Percentiles rank a stretch among this genome's conserved stretches.
Evolutionary conservation across 2,888 invertebrate species (phyloP).

Genomic region (Ochlodes sylvanus): DNA sequence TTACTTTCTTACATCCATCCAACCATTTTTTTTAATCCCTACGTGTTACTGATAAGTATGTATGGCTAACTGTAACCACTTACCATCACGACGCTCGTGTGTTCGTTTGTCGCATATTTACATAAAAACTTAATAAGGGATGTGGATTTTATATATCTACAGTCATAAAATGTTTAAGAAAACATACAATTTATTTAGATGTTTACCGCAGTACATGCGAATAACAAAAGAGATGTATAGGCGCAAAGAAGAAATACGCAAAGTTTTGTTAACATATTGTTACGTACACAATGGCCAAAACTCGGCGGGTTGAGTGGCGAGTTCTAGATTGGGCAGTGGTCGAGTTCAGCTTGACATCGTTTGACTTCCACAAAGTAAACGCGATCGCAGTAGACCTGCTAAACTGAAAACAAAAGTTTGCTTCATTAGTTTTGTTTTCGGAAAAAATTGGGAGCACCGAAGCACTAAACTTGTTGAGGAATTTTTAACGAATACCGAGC

Average conservation of each 20-base stretch:
- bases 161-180: too few species aligned
- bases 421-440: background rate
- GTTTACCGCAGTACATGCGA: background rate
- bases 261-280: slow-evolving; percentile 29
- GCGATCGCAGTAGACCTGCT: background rate
- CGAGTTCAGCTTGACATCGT: slow-evolving; percentile 18
- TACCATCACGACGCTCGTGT: too few species aligned
- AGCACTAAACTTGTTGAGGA: background rate
- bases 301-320: background rate
- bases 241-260: background rate
- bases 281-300: slow-evolving; percentile 12
- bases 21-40: too few species aligned
- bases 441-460: background rate
- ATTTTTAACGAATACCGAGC: background rate
- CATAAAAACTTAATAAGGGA: too few species aligned
- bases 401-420: slow-evolving; percentile 16
- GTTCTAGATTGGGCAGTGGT: slow-evolving; percentile 14
- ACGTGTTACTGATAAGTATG: too few species aligned
- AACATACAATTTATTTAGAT: too few species aligned
- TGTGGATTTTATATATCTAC: too few species aligned
- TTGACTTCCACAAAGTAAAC: slow-evolving; percentile 7
- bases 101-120: too few species aligned
- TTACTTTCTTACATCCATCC: too few species aligned
- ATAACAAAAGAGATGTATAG: background rate
- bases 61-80: too few species aligned